A percentile compares a stretch with the other conserved stretches of the same genome.
Conservation (phyloP, 2,888 invertebrate species). For the Cenopis cana region DNA sequence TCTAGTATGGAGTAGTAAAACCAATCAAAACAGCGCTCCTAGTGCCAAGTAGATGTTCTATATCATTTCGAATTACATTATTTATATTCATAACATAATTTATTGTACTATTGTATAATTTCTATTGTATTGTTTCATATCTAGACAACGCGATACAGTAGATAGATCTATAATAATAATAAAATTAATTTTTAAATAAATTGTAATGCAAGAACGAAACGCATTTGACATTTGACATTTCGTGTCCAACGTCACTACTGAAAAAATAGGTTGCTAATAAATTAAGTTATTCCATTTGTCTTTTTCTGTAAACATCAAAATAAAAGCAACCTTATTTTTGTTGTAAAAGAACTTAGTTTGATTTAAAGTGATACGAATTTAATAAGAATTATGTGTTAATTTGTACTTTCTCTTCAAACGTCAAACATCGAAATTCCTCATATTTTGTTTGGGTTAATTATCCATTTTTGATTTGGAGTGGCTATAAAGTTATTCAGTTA, state of each 20-base stretch:
- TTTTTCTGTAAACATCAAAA: background rate
- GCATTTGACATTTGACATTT: conserved; percentile 33
- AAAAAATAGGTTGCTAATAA: background rate
- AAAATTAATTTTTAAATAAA: background rate
- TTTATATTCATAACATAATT: no score
- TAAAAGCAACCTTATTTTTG: background rate
- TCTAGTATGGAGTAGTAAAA: background rate
- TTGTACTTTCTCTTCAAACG: conserved; percentile 4
- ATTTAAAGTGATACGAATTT: background rate
- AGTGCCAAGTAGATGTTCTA: background rate
- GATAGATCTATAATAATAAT: background rate
- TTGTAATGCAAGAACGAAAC: conserved; percentile 18
- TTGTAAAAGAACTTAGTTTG: background rate
- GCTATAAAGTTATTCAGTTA: conserved; percentile 17
- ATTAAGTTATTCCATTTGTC: background rate
- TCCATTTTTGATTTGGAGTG: conserved; percentile 11
- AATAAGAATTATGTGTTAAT: background rate
- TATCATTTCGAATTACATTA: no score
- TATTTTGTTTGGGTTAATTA: conserved; percentile 36
- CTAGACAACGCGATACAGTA: background rate
- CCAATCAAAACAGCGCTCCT: background rate
- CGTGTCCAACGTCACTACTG: conserved; percentile 32
- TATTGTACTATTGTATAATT: no score
- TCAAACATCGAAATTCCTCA: conserved; percentile 27
- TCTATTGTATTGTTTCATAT: no score